Conservation (phyloP, 2,888 invertebrate genomes). For the Diarsia mendica region DNA sequence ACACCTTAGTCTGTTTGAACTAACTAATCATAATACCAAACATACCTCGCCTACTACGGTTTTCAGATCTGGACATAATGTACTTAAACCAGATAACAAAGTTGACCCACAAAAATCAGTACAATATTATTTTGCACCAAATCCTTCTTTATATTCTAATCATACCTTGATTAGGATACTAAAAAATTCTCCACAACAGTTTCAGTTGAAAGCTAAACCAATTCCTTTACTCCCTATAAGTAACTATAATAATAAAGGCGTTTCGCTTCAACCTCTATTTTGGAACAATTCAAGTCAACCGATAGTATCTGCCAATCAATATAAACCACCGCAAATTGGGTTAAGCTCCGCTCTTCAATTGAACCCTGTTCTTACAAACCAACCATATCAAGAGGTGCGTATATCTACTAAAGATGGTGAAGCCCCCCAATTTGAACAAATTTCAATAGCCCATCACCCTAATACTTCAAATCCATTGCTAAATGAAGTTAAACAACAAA, state of each 20-base stretch:
- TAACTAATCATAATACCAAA: background rate
- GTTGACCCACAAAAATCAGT: background rate
- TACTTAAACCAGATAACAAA: background rate
- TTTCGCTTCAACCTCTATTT: background rate
- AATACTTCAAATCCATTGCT: slow-evolving; percentile 18
- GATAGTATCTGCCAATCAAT: background rate
- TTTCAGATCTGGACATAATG: background rate
- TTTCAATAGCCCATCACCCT: background rate
- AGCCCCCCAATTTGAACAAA: background rate
- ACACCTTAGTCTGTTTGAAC: background rate
- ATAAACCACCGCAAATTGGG: background rate
- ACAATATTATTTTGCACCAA: slow-evolving; percentile 4
- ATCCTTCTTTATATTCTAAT: background rate
- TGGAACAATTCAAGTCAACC: slow-evolving; percentile 3
- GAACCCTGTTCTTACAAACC: background rate
- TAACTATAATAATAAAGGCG: slow-evolving; percentile 12
- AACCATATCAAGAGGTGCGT: background rate
- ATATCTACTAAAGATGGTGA: background rate
- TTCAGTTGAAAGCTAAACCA: background rate
- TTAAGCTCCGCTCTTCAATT: background rate
- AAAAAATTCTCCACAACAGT: background rate
- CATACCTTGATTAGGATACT: background rate
- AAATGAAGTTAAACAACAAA: background rate
- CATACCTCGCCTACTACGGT: background rate
- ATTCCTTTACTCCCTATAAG: background rate